These are phyloP conservation scores for Eublepharis macularius DNA, from an alignment of 2,113 vertebrate genomes.

Conservation along the genomic window DNA sequence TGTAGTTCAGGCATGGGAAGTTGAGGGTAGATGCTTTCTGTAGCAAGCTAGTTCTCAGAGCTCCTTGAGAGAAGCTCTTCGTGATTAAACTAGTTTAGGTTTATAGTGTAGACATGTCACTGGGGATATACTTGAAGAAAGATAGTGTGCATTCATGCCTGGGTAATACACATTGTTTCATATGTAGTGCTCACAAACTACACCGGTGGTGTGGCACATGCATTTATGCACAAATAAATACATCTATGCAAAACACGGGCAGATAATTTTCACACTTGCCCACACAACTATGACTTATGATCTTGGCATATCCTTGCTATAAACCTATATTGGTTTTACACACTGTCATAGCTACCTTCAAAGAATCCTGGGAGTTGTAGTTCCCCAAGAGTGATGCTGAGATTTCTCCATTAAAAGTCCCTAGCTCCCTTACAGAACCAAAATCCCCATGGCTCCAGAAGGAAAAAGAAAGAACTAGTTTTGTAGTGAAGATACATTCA, in stretches of 20 bases:
- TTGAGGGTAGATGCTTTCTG: not conserved
- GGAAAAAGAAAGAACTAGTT: not conserved
- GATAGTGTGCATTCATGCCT: not conserved
- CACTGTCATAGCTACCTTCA: not conserved
- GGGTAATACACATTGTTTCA: not conserved
- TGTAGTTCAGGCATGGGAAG: not conserved
- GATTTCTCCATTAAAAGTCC: not conserved
- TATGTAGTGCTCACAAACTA: not conserved
- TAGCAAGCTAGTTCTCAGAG: not conserved
- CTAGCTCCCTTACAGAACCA: not conserved
- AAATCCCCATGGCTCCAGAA: not conserved
- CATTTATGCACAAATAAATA: conserved; percentile 17
- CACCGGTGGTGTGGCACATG: not conserved
- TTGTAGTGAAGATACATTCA: too few species aligned
- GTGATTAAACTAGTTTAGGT: not conserved
- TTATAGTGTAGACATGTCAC: not conserved
- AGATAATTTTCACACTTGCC: not conserved
- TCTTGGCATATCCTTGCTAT: not conserved
- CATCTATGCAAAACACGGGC: conserved; percentile 20
- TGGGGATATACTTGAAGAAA: not conserved
- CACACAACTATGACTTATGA: not conserved
- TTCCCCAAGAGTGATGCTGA: not conserved
- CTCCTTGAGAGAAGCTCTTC: not conserved
- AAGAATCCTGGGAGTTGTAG: not conserved
- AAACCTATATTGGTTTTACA: not conserved